Evolutionary conservation across 2,113 vertebrate species (phyloP).

Genomic region (Platysternon megacephalum): DNA sequence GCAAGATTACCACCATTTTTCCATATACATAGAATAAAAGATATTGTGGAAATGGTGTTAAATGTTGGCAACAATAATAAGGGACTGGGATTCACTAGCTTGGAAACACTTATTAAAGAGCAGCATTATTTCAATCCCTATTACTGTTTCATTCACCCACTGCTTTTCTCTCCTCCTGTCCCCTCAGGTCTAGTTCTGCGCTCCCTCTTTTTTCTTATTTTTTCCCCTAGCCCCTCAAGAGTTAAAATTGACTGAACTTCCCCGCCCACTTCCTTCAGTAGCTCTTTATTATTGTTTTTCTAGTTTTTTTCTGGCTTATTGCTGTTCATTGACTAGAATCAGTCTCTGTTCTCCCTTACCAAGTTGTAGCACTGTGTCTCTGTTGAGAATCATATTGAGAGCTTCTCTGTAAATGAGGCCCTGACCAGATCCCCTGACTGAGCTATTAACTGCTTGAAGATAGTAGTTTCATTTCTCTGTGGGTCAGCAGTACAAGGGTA

Average conservation of each 20-base stretch:
- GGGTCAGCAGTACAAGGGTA: no score
- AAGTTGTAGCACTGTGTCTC: not conserved
- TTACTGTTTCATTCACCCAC: no score
- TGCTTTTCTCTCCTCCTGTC: no score
- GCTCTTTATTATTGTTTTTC: not conserved
- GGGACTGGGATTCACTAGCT: not conserved
- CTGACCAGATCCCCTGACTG: not conserved
- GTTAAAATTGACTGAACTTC: no score
- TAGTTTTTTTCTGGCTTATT: not conserved
- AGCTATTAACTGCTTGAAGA: not conserved
- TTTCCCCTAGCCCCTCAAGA: no score
- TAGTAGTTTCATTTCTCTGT: not conserved
- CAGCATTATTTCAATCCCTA: not conserved
- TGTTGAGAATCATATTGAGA: not conserved
- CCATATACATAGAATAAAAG: not conserved
- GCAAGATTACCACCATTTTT: not conserved
- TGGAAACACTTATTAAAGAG: not conserved
- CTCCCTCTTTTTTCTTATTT: no score
- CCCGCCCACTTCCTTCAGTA: not conserved
- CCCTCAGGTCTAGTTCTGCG: no score
- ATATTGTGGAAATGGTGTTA: not conserved
- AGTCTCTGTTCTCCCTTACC: not conserved
- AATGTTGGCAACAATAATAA: not conserved
- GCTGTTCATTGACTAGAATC: not conserved
- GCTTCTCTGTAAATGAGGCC: not conserved